These are phyloP conservation scores for Enteromius fasciolatus DNA, from an alignment of 2,797 vertebrate genomes.

Conservation along the genomic window DNA sequence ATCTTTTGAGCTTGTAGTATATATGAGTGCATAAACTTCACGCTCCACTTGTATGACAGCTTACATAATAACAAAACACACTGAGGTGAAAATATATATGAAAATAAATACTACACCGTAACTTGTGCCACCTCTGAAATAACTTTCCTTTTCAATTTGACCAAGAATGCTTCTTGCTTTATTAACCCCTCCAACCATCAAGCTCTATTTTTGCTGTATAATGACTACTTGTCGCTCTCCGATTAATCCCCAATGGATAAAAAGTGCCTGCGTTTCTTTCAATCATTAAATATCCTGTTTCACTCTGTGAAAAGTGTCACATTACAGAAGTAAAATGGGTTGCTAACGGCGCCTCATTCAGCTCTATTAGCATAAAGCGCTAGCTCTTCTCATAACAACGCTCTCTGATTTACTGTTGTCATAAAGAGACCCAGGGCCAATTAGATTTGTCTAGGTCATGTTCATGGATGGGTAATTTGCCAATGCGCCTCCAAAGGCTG, in stretches of 20 bases:
- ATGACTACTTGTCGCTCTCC: neutral
- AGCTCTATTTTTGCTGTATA: neutral
- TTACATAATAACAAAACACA: neutral
- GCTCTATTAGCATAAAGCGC: constrained; percentile 65
- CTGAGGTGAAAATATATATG: neutral
- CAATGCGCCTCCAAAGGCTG: constrained; percentile 65
- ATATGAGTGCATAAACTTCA: neutral
- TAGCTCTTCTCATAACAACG: constrained; percentile 74
- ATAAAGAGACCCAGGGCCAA: constrained; percentile 72
- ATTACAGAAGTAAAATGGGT: constrained; percentile 12
- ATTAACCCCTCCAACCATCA: neutral
- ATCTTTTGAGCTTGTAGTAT: neutral
- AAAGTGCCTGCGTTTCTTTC: constrained; percentile 9
- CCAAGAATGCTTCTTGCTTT: neutral
- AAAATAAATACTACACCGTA: neutral
- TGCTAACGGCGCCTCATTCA: constrained; percentile 53
- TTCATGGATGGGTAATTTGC: constrained; percentile 67
- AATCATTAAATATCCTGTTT: constrained; percentile 14
- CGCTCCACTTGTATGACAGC: neutral
- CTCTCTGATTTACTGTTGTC: constrained; percentile 77
- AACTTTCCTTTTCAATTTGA: neutral
- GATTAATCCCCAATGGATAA: constrained; percentile 11
- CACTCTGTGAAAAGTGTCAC: constrained; percentile 10
- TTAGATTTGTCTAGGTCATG: constrained; percentile 69
- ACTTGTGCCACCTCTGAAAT: neutral